Conservation (phyloP, 2,888 invertebrate genomes). For the Conomelus anceps region DNA sequence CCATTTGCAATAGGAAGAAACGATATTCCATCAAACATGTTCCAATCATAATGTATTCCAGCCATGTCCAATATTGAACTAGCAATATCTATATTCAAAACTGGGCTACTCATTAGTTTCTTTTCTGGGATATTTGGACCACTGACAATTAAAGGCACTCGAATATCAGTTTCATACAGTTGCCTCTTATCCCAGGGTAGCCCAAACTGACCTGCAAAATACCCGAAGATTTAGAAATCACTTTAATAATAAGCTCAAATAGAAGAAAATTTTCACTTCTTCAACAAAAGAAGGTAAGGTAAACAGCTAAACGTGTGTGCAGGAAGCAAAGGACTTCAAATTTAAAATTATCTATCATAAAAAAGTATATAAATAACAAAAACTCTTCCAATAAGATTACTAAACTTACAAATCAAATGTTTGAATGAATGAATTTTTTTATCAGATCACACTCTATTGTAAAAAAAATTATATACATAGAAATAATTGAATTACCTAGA, state of each 20-base stretch:
- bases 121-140: conserved; percentile 61
- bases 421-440: no score
- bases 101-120: conserved; percentile 48
- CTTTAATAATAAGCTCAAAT: no score
- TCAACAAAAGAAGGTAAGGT: no score
- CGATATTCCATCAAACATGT: conserved; percentile 58
- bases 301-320: no score
- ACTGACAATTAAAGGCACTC: conserved; percentile 71
- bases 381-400: no score
- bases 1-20: conserved; percentile 41
- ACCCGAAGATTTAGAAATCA: no score
- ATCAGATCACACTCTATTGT: no score
- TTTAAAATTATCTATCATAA: no score
- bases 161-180: conserved; percentile 83
- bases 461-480: background rate
- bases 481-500: conserved; percentile 52
- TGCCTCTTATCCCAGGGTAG: conserved; percentile 84
- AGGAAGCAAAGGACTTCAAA: no score
- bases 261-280: no score
- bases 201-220: conserved; percentile 72
- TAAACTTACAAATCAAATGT: no score
- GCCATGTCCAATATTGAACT: conserved; percentile 75
- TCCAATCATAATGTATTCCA: conserved; percentile 45
- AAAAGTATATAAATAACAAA: no score
- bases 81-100: conserved; percentile 73